These are phyloP conservation scores for Peromyscus eremicus DNA, from an alignment of 2,797 vertebrate genomes.

Conservation along the genomic window DNA sequence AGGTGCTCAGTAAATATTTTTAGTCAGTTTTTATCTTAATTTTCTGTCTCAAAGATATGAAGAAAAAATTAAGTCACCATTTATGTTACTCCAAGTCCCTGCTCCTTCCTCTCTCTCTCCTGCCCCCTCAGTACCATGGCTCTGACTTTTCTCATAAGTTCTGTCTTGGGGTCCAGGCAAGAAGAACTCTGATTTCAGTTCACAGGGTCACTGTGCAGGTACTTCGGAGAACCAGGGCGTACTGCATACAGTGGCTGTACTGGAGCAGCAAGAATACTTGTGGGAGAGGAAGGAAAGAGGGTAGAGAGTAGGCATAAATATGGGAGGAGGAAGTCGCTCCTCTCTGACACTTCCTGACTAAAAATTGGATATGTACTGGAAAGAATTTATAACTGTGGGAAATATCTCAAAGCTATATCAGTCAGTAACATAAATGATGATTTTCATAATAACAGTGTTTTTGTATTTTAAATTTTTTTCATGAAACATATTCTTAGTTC, in stretches of 20 bases:
- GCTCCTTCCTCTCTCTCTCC: background rate
- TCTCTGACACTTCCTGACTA: background rate
- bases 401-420: conserved; percentile 4
- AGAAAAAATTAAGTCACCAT: background rate
- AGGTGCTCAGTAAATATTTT: background rate
- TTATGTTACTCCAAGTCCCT: background rate
- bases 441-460: background rate
- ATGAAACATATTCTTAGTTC: background rate
- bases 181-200: background rate
- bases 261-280: background rate
- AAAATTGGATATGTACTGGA: background rate
- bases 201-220: background rate
- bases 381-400: background rate
- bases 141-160: background rate
- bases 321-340: background rate
- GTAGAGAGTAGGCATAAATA: background rate
- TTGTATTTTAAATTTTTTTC: background rate
- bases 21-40: background rate
- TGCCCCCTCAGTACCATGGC: background rate
- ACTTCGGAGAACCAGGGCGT: background rate
- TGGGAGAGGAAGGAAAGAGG: no score
- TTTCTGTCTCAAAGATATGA: conserved; percentile 22
- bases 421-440: background rate
- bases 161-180: background rate
- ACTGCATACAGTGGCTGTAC: background rate